phyloP scores from a whole-genome alignment of 2,113 vertebrate species.

The Cavia aperea region DNA sequence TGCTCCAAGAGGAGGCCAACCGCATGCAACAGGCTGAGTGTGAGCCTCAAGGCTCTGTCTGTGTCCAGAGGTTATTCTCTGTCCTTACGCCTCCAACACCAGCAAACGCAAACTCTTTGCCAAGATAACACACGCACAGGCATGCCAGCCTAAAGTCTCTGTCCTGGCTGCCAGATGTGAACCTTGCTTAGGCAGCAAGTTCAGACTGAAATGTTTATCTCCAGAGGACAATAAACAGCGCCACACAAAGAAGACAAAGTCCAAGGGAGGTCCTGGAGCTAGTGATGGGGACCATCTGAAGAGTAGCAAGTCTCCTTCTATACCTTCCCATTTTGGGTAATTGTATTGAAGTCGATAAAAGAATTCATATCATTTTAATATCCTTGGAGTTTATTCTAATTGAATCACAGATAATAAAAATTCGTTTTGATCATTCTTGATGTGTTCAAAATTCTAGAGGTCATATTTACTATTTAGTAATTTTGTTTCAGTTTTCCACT shows the following conservation, averaged over 20 bases:
- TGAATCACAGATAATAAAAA: conserved; percentile 25
- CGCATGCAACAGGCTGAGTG: neutral
- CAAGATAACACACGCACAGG: neutral
- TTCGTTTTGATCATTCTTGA: conserved; percentile 23
- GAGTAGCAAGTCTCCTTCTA: neutral
- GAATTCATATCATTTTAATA: conserved; percentile 33
- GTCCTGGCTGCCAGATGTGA: neutral
- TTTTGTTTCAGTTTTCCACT: conserved; percentile 22
- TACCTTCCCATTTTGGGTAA: conserved; percentile 26
- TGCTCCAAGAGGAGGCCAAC: neutral
- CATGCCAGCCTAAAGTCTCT: neutral
- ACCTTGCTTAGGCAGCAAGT: neutral
- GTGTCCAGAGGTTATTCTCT: neutral
- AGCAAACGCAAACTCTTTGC: neutral
- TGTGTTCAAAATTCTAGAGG: conserved; percentile 44
- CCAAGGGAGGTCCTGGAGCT: conserved; percentile 6
- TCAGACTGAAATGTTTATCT: neutral
- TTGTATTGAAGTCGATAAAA: conserved; percentile 2
- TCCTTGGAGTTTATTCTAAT: conserved; percentile 32
- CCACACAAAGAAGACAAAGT: neutral
- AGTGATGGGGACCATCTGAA: conserved; percentile 3
- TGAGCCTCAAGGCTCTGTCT: neutral
- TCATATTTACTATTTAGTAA: conserved; percentile 27
- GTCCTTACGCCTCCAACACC: neutral
- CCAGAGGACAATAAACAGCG: conserved; percentile 22